These are phyloP conservation scores for Pocillopora meandrina DNA, from an alignment of 92 coral and sea anemone species.

Conservation along the genomic window DNA sequence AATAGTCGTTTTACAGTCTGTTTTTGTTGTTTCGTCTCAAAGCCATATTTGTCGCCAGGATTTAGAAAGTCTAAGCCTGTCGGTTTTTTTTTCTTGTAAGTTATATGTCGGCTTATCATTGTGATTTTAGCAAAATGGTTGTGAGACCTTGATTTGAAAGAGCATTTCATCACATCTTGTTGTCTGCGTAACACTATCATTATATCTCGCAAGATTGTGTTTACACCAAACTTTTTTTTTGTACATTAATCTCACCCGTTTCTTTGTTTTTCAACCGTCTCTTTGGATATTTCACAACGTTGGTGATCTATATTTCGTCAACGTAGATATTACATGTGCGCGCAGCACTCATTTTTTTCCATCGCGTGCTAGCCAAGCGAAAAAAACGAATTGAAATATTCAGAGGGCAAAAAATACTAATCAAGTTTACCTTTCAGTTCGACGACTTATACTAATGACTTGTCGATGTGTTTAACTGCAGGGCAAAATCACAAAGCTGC, in stretches of 20 bases:
- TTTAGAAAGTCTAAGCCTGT: constrained; percentile 4
- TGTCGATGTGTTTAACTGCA: not conserved
- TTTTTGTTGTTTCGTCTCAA: constrained; percentile 31
- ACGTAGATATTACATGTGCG: no score
- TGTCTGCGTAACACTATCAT: not conserved
- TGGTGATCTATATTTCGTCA: not conserved
- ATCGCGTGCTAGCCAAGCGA: not conserved
- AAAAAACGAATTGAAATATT: not conserved
- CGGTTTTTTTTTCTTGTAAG: not conserved
- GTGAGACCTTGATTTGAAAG: not conserved
- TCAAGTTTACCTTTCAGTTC: constrained; percentile 18
- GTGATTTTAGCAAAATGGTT: constrained; percentile 6
- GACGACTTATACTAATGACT: constrained; percentile 17
- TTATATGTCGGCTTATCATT: not conserved
- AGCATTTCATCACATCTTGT: constrained; percentile 18
- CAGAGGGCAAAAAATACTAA: not conserved
- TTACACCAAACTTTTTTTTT: constrained; percentile 5
- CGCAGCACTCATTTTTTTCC: not conserved
- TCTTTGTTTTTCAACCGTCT: not conserved
- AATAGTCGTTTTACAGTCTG: constrained; percentile 7
- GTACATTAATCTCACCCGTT: not conserved
- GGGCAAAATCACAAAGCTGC: not conserved
- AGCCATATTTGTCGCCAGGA: constrained; percentile 1
- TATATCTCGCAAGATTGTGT: not conserved
- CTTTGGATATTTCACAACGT: not conserved